phyloP scores from a whole-genome alignment of 2,113 vertebrate genomes.

The Dicaeum eximium region DNA sequence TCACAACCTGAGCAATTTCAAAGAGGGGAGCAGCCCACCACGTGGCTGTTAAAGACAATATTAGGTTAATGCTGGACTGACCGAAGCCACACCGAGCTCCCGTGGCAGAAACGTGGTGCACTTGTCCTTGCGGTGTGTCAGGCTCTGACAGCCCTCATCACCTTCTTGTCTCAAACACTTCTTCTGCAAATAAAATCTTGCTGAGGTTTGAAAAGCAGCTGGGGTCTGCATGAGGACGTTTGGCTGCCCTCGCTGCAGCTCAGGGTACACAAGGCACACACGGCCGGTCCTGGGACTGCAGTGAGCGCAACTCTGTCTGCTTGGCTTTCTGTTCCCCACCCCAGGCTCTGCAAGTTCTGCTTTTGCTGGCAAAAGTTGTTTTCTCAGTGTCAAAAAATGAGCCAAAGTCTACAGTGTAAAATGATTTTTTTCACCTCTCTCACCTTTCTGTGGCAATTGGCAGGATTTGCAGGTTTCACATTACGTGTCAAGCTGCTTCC shows the following conservation, averaged over 20 bases:
- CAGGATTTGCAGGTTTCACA: conserved; percentile 58
- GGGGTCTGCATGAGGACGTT: not conserved
- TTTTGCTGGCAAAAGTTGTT: conserved; percentile 55
- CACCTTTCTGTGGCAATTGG: conserved; percentile 64
- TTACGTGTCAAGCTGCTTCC: conserved; percentile 59
- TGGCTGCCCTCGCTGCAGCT: not conserved
- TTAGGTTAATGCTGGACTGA: not conserved
- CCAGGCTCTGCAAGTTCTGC: conserved; percentile 13
- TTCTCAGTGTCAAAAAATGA: conserved; percentile 61
- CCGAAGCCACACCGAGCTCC: not conserved
- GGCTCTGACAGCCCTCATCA: not conserved
- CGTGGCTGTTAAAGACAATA: not conserved
- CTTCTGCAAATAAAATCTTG: not conserved
- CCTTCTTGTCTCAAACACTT: not conserved
- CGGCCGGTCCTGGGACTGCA: not conserved
- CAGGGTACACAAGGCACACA: not conserved
- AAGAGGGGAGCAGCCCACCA: not conserved
- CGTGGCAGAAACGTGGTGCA: not conserved
- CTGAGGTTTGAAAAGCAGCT: not conserved
- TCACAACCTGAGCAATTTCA: not conserved
- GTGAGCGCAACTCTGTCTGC: not conserved
- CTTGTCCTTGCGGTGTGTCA: not conserved
- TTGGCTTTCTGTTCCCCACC: conserved; percentile 1
- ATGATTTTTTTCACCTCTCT: conserved; percentile 68
- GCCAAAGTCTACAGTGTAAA: conserved; percentile 53